Conservation (phyloP, 2,113 vertebrate genomes). For the Alethe diademata region DNA sequence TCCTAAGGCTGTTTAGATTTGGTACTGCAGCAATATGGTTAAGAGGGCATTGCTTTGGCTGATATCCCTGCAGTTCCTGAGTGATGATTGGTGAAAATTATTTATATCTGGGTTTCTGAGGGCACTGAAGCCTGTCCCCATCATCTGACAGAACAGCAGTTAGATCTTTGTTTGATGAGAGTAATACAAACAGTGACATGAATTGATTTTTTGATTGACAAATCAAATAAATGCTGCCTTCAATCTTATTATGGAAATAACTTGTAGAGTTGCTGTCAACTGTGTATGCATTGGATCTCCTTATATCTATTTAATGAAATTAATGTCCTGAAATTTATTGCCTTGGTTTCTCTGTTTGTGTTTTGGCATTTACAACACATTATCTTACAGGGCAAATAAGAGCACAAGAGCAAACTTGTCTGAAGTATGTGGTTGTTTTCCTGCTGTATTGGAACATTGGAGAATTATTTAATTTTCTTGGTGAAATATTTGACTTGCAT, state of each 20-base stretch:
- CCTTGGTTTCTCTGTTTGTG: background rate
- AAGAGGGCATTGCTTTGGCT: background rate
- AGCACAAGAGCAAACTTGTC: constrained; percentile 16
- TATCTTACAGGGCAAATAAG: background rate
- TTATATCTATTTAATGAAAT: background rate
- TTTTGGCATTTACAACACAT: background rate
- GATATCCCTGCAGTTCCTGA: background rate
- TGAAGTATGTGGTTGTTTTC: background rate
- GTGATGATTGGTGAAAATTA: background rate
- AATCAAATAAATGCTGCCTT: background rate
- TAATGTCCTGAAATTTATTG: background rate
- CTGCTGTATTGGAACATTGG: background rate
- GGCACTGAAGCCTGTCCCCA: background rate
- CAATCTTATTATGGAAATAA: background rate
- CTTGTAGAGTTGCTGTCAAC: background rate
- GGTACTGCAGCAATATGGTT: background rate
- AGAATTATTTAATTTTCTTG: background rate
- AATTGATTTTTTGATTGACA: background rate
- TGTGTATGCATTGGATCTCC: background rate
- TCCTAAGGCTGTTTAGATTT: background rate
- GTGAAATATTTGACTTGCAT: background rate
- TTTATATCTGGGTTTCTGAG: background rate
- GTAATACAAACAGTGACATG: background rate
- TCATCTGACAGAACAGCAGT: background rate
- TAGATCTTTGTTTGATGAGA: background rate